These are phyloP conservation scores for Limnephilus rhombicus DNA, from an alignment of 2,888 invertebrate genomes.

Conservation along the genomic window DNA sequence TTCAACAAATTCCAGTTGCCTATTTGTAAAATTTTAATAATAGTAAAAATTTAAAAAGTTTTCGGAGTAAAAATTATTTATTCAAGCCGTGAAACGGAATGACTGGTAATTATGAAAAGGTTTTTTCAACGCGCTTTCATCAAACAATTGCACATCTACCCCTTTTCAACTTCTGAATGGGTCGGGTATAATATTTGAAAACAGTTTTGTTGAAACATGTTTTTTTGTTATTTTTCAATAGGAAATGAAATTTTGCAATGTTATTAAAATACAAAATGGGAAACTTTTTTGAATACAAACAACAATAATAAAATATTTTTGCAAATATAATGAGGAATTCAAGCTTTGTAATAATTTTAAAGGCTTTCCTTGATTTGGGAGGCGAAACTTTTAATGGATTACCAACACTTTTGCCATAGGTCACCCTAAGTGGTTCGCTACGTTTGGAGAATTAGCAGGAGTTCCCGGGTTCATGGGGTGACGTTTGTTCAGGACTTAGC, in stretches of 20 bases:
- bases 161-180: neutral
- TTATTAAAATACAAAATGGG: neutral
- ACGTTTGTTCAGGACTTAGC: too few species aligned
- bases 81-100: neutral
- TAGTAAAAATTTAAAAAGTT: neutral
- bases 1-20: neutral
- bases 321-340: neutral
- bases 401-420: too few species aligned
- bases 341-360: neutral
- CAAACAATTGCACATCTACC: neutral
- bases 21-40: neutral
- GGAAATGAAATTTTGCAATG: neutral
- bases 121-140: neutral
- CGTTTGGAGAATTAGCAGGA: too few species aligned
- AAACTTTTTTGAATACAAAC: neutral
- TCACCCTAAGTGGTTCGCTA: too few species aligned
- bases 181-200: neutral
- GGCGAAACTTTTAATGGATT: too few species aligned
- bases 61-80: neutral
- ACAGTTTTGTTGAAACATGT: neutral
- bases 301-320: neutral
- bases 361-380: neutral
- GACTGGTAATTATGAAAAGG: neutral
- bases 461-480: too few species aligned
- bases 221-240: neutral